Base-by-base conservation (phyloP, 2,113 vertebrate genomes). In the Poicephalus gulielmi region DNA sequence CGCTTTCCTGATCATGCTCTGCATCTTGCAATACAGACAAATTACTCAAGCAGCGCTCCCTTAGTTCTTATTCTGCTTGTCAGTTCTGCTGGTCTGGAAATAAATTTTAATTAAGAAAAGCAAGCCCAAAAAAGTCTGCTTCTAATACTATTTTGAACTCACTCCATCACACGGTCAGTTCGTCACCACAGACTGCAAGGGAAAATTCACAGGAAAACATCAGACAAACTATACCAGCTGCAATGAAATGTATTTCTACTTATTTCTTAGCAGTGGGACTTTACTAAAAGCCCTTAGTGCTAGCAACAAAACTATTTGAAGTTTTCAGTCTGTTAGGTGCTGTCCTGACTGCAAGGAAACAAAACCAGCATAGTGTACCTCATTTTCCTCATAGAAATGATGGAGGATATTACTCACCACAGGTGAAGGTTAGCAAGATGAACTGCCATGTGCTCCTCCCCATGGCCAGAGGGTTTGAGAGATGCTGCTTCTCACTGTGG, bases 331-430 rank as follows among this genome's bases (percentile, higher is more conserved):
- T 46, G 10, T 4, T 15, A 39, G 28, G 49, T 9, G 19, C 76
- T 70, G 27, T 46, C 41, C 25, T 28, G 57, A 28, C 76, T 19
- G 33, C 57, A 35, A 44, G 9, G 60, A 37, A 62, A 62, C 25
- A 43, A n/a, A 82, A 30, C n/a, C 4, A 41, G 46, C 44, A 13
- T 0, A 9, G 13, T 15, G 28, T 16, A 15, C 25, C 20, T 33
- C 17, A 1, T n/a, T 44, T 59, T 80, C 19, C 49, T 31, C 47
- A 43, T 30, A 44, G 85, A 50, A 74, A 47, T 3, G 24, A 3
- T 20, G 71, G 43, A 57, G 53, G 7, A 19, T 19, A 50, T 27
- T 79, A 97, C 97, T 97, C 80, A 97, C 97, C 96, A 0, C 59
- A 90, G 77, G 77, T 18, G 2, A 95, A 66, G 67, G 64, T 64